Evolutionary conservation across 2,888 invertebrate genomes (phyloP), one percentile per base, ranked within the genome.

Genomic region (Mesochorus sp.): DNA sequence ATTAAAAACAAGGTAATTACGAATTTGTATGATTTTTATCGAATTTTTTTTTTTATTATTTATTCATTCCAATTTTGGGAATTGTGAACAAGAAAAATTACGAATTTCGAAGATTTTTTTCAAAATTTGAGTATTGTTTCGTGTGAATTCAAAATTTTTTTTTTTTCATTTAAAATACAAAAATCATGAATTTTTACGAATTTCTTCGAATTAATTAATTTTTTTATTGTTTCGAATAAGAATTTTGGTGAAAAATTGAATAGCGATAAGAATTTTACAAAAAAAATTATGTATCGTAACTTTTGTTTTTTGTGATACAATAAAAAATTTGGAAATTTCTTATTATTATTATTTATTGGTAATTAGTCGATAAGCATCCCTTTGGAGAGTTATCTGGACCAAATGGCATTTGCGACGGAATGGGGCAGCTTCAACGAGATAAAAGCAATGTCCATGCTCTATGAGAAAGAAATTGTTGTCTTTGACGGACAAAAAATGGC

Each of bases 381-480:
- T 59, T 93, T 94, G 85, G 94, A 95, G 85, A 93, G 93, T 85
- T 95, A 95, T 91, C 90, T 95, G 75, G 93, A 93, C 87, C 94
- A 95, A 90, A 93, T 96, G 93, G 92, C 93, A 8, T 95, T 94
- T 88, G 92, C 94, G 14, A 94, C 94, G 57, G 94, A 95, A 83
- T 94, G 94, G 92, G 96, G 95, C 74, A 94, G 95, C 26, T 91
- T 93, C 73, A 91, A 94, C 83, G 96, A 96, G 91, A 93, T 96
- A 89, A 92, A 94, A 84, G 95, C 95, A 47, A 93, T 95, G 92
- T 94, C 95, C 85, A 92, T 94, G 81, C 91, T 95, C 80, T 96
- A 94, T 92, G 92, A 94, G 94, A 95, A 92, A 93, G 95, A 97
- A 89, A 94, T 97, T 87, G 91, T 95, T 14, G 92, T 97, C 79